Evolutionary conservation across 1,140 invertebrate genomes (phyloP).

Genomic region (Papilio glaucus): DNA sequence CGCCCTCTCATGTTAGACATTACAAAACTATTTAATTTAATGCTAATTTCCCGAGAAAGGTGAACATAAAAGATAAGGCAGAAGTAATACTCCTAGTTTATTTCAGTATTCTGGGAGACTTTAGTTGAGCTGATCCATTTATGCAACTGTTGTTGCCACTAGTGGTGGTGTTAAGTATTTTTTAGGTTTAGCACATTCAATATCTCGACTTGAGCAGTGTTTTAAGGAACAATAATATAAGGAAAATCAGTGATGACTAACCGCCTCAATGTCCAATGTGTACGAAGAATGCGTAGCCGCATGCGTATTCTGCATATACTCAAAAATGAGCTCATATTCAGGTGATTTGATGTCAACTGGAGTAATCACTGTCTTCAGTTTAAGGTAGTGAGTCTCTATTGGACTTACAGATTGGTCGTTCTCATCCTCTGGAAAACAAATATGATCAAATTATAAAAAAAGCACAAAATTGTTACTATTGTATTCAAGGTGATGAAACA

Average conservation of each 20-base stretch:
- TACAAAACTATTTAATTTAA: no score
- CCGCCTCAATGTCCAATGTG: constrained; percentile 89
- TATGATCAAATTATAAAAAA: constrained; percentile 1
- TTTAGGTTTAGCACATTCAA: no score
- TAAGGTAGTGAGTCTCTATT: constrained; percentile 95
- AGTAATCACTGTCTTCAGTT: constrained; percentile 93
- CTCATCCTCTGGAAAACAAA: constrained; percentile 44
- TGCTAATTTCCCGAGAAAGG: no score
- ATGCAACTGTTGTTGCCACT: no score
- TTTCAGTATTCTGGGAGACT: no score
- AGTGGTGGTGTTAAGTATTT: no score
- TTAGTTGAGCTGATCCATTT: no score
- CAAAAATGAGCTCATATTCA: constrained; percentile 90
- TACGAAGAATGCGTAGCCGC: constrained; percentile 92
- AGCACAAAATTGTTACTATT: no score
- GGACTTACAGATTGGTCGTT: constrained; percentile 50
- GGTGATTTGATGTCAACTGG: constrained; percentile 88
- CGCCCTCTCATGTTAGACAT: no score
- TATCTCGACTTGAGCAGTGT: background rate
- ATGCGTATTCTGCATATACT: constrained; percentile 95
- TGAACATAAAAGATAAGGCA: no score
- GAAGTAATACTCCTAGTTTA: no score
- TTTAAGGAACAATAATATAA: constrained; percentile 22
- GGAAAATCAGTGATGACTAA: no score
- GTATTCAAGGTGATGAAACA: background rate